phyloP scores from a whole-genome alignment of 2,888 invertebrate genomes.

The Acronicta psi region DNA sequence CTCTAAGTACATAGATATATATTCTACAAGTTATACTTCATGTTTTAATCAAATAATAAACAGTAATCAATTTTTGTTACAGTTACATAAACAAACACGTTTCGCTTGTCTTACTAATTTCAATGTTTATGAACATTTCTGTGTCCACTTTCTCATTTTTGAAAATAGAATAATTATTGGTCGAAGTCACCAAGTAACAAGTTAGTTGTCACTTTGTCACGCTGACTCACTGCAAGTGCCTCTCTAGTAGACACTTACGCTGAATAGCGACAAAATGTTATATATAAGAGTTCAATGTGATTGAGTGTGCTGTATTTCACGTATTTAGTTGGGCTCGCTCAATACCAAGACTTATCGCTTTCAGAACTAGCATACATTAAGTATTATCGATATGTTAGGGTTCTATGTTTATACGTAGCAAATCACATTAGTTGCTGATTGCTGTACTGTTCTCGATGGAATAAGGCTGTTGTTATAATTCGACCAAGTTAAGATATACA shows the following conservation, averaged over 20 bases:
- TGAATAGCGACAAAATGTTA: constrained; percentile 42
- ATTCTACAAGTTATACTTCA: constrained; percentile 77
- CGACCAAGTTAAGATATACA: constrained; percentile 80
- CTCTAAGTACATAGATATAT: constrained; percentile 77
- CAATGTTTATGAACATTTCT: constrained; percentile 55
- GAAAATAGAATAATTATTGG: constrained; percentile 42
- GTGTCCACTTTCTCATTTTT: constrained; percentile 52
- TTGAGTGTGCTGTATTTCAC: constrained; percentile 83
- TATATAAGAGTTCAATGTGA: constrained; percentile 69
- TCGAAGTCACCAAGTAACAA: constrained; percentile 55
- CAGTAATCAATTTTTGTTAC: constrained; percentile 74
- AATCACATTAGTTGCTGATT: constrained; percentile 83
- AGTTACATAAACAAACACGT: constrained; percentile 81
- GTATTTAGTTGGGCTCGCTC: constrained; percentile 87
- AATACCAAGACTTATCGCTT: constrained; percentile 87
- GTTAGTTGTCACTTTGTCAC: constrained; percentile 60
- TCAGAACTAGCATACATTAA: constrained; percentile 82
- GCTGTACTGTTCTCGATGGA: constrained; percentile 82
- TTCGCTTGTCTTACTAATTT: constrained; percentile 74
- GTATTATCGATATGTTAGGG: constrained; percentile 81
- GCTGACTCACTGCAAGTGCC: constrained; percentile 71
- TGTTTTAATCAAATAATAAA: constrained; percentile 75
- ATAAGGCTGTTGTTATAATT: constrained; percentile 80
- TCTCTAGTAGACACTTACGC: constrained; percentile 58
- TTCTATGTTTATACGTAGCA: constrained; percentile 82